phyloP scores from a whole-genome alignment of 1,140 invertebrate species.

The Ganaspis sp. region DNA sequence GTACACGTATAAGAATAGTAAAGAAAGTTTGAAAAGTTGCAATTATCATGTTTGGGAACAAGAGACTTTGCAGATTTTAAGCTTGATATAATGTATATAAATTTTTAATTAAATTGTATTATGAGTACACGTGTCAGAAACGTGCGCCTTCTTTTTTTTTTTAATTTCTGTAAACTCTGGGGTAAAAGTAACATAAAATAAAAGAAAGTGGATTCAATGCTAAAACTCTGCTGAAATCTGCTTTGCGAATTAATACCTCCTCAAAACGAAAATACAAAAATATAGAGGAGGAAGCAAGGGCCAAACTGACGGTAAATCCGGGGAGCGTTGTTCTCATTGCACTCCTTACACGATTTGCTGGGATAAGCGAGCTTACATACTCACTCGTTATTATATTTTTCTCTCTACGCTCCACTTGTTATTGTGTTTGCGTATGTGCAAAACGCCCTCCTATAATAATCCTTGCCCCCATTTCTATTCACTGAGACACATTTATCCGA shows the following conservation, averaged over 20 bases:
- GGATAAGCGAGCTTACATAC: conserved; percentile 39
- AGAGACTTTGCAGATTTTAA: too few relatives aligned
- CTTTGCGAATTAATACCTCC: conserved; percentile 20
- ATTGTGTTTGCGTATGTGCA: conserved; percentile 19
- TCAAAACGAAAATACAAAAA: conserved; percentile 36
- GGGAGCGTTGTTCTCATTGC: conserved; percentile 22
- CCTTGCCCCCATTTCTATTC: conserved; percentile 8
- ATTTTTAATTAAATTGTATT: too few relatives aligned
- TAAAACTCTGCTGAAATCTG: conserved; percentile 3
- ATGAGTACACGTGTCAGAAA: too few relatives aligned
- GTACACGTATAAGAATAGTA: too few relatives aligned
- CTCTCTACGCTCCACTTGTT: conserved; percentile 22
- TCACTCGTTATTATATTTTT: conserved; percentile 14
- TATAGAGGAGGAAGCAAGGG: conserved; percentile 35
- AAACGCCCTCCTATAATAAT: conserved; percentile 10
- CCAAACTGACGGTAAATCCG: conserved; percentile 42
- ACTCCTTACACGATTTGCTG: conserved; percentile 28
- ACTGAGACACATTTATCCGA: conserved; percentile 43
- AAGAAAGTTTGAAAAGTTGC: too few relatives aligned
- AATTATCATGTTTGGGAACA: too few relatives aligned
- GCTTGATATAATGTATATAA: too few relatives aligned
- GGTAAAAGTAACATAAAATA: not conserved
- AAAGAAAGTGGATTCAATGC: not conserved
- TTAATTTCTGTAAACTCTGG: not conserved
- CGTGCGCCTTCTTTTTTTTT: not conserved